Evolutionary conservation across 2,113 vertebrate genomes (phyloP).

Genomic region (Pygoscelis adeliae): DNA sequence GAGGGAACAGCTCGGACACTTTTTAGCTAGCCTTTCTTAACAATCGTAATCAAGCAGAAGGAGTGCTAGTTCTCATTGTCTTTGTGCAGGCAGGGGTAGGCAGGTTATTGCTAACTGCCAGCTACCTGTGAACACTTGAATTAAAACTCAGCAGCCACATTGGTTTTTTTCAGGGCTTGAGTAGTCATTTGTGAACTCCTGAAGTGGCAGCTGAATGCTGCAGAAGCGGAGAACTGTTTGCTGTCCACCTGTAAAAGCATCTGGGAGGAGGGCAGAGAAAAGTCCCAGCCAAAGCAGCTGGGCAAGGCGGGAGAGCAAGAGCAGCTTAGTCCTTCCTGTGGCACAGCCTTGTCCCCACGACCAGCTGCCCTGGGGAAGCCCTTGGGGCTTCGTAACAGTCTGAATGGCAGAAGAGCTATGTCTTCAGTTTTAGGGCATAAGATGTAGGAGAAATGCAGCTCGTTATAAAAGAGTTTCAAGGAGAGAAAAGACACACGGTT

Average conservation of each 20-base stretch:
- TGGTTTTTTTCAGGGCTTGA: background rate
- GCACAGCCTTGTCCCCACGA: background rate
- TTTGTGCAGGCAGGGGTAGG: background rate
- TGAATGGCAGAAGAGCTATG: background rate
- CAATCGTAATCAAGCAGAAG: slow-evolving; percentile 2
- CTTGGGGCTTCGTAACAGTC: background rate
- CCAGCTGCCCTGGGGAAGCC: background rate
- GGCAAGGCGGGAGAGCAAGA: background rate
- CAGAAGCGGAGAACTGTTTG: background rate
- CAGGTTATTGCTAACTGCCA: slow-evolving; percentile 7
- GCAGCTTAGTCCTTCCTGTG: background rate
- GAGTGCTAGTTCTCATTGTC: background rate
- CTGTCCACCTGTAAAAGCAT: background rate
- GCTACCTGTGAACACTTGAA: background rate
- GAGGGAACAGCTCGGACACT: background rate
- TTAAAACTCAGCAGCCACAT: background rate
- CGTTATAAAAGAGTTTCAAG: background rate
- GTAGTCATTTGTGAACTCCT: background rate
- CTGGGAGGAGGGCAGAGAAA: background rate
- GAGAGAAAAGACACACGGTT: background rate
- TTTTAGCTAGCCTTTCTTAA: slow-evolving; percentile 7
- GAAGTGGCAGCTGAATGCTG: background rate
- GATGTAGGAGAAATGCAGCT: background rate
- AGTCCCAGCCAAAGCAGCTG: background rate
- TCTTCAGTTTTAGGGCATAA: background rate